Percentiles rank a stretch among this genome's conserved stretches.
Evolutionary conservation across 2,888 invertebrate genomes (phyloP).

Genomic region (Aspidiotus rigidus): DNA sequence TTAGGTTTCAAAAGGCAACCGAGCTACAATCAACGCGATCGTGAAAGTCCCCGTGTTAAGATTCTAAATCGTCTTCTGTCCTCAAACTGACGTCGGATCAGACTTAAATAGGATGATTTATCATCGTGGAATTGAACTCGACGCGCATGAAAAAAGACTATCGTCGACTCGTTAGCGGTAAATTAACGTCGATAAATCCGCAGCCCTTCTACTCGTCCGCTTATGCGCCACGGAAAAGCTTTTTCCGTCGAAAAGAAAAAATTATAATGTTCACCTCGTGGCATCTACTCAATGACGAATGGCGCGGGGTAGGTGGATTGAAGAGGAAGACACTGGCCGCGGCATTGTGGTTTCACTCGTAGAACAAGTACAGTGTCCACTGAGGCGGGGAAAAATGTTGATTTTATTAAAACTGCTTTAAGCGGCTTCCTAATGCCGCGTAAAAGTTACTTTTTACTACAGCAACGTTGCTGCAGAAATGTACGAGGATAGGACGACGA

Average conservation of each 20-base stretch:
- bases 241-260: constrained; percentile 21
- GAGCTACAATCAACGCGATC: neutral
- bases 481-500: neutral
- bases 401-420: constrained; percentile 33
- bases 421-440: constrained; percentile 32
- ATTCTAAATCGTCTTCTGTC: neutral
- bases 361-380: constrained; percentile 17
- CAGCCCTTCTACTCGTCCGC: neutral
- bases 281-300: constrained; percentile 7
- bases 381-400: constrained; percentile 27
- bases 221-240: constrained; percentile 1
- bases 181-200: constrained; percentile 31
- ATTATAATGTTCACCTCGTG: constrained; percentile 19
- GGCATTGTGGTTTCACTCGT: constrained; percentile 16
- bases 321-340: constrained; percentile 12
- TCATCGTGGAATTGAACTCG: neutral
- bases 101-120: neutral
- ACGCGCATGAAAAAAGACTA: neutral
- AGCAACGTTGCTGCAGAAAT: constrained; percentile 20
- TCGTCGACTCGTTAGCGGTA: constrained; percentile 15
- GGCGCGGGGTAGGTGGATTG: constrained; percentile 2
- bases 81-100: neutral
- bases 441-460: constrained; percentile 29
- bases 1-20: too few relatives aligned
- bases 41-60: neutral